Base-by-base conservation (phyloP, 1,140 invertebrate species). In the Tetramorium parvispinum region DNA sequence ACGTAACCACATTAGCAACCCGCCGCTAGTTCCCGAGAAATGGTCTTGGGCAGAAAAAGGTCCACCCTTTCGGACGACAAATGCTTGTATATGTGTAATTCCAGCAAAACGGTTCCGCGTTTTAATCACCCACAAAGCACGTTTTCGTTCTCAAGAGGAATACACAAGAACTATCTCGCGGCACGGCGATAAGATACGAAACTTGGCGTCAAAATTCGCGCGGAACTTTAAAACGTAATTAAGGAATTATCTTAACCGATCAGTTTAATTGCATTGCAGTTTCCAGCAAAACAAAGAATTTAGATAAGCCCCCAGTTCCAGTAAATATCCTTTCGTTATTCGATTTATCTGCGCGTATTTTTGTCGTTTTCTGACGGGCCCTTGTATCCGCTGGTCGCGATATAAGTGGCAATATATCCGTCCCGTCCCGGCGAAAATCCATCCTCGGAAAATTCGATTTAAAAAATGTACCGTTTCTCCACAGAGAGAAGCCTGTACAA, bases 1-100 rank as follows among this genome's bases (percentile, higher is more conserved):
- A 85, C 82, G 73, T 85, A 83, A 83, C 68, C 79, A 24, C 79
- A 83, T 83, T 83, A 83, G 68, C 79, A 83, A 83, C 53, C 79
- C 53, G 40, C 68, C 79, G 46, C 79, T 37, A 75, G 68, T 83
- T 49, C 53, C 10, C 68, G 68, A 83, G 79, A 75, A 83, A 83
- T 75, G 53, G 53, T 61, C 55, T 27, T 1, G 68, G 40, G 6
- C 53, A 5, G 53, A 83, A 83, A 83, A 83, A 83, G 51, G 68
- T 83, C 32, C 53, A 6, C n/a, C 78, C 21, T 59, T 73, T 83
- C 53, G n/a, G 37, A 75, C 79, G 79, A 82, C 70, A 83, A 83
- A 83, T 75, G 68, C 68, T 49, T 13, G 68, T 59, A 46, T 71
- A 59, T 83, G 68, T 83, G 68, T 61, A 83, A 83, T 83, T 73